Evolutionary conservation across 2,113 vertebrate species (phyloP).

Genomic region (Etheostoma spectabile): DNA sequence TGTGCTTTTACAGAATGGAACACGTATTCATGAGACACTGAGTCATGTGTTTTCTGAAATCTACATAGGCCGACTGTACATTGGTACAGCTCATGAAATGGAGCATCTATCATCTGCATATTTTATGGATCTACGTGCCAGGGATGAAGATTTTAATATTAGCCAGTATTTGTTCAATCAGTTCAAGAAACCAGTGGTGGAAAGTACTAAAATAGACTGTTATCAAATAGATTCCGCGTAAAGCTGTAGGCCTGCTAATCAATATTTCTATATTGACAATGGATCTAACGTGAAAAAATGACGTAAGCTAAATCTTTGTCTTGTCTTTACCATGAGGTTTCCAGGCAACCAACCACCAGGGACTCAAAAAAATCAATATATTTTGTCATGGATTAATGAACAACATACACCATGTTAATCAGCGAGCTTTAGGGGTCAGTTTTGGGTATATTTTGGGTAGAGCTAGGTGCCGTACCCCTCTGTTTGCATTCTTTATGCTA

Average conservation of each 20-base stretch:
- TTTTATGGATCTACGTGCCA: not conserved
- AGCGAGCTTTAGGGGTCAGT: not conserved
- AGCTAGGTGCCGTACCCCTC: not conserved
- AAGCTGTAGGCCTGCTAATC: not conserved
- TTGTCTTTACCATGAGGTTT: not conserved
- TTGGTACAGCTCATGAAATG: conserved; percentile 4
- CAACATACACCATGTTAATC: not conserved
- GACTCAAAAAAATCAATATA: not conserved
- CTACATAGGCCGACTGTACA: not conserved
- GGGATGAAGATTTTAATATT: not conserved
- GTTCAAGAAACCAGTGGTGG: not conserved
- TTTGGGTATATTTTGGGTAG: not conserved
- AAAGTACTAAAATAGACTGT: not conserved
- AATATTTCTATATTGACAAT: not conserved
- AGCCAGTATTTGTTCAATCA: not conserved
- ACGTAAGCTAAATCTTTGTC: not conserved
- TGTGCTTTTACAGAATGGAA: not conserved
- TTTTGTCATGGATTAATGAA: not conserved
- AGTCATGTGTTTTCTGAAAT: not conserved
- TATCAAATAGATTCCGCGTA: not conserved
- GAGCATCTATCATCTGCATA: conserved; percentile 20
- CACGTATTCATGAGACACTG: not conserved
- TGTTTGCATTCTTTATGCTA: not conserved
- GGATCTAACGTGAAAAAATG: not conserved
- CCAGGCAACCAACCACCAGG: not conserved